These are phyloP conservation scores for Eledona agricola DNA, from an alignment of 2,888 invertebrate species.

Conservation along the genomic window DNA sequence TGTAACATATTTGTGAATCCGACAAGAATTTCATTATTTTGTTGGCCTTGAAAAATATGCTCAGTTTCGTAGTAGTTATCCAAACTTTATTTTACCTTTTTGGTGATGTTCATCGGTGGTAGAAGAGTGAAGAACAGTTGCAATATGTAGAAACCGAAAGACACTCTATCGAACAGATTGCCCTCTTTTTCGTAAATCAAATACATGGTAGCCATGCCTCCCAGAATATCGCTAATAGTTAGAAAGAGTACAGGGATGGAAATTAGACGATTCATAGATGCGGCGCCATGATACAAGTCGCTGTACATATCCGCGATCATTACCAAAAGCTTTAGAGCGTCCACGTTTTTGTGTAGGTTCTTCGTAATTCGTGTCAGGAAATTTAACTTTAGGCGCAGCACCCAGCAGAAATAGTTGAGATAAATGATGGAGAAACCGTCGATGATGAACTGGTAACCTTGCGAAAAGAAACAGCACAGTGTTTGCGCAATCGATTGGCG, in stretches of 20 bases:
- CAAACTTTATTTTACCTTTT: constrained; percentile 1
- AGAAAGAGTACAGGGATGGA: constrained; percentile 14
- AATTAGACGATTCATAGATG: constrained; percentile 10
- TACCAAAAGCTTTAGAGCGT: constrained; percentile 1
- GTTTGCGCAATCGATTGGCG: not conserved
- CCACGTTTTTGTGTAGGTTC: not conserved
- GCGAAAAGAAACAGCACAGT: constrained; percentile 8
- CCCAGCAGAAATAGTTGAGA: constrained; percentile 10
- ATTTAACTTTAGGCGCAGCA: constrained; percentile 9
- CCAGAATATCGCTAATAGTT: constrained; percentile 11
- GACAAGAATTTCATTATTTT: constrained; percentile 6
- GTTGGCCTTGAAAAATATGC: constrained; percentile 6
- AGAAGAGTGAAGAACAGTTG: constrained; percentile 10
- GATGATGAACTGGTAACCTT: constrained; percentile 15
- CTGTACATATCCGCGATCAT: constrained; percentile 10
- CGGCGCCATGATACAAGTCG: constrained; percentile 9
- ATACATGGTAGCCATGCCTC: constrained; percentile 9
- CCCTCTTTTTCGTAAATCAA: constrained; percentile 12
- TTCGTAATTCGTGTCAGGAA: constrained; percentile 2
- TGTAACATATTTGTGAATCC: constrained; percentile 4
- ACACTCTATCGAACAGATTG: not conserved
- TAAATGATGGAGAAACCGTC: constrained; percentile 5
- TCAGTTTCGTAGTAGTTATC: not conserved
- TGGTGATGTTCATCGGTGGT: constrained; percentile 18
- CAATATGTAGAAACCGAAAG: constrained; percentile 2